Evolutionary conservation across 2,888 invertebrate species (phyloP), one percentile per base, ranked within the genome.

Genomic region (Lacanobia oleracea): DNA sequence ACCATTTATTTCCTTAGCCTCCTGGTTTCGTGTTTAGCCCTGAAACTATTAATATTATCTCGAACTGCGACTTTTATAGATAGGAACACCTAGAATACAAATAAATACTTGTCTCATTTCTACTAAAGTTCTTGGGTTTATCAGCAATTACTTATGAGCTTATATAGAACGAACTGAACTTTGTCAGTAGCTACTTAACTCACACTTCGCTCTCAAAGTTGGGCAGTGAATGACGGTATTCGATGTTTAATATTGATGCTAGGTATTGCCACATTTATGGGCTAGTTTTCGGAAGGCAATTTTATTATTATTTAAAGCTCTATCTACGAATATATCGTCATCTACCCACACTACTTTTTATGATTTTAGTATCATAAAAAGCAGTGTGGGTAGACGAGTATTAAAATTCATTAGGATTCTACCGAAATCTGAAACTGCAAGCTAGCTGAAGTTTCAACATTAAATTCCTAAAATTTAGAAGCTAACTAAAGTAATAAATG

Each of bases 401-500:
- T 37, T 43, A 54, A 51, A 53, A 70, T 59, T 43, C 4, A 70
- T 70, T 51, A 50, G 37, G 67, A 54, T 60, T 10, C 23, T 33
- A n/a, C 16, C 57, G 9, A 23, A 43, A 71, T 37, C 37, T 40
- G 21, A 60, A 60, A 70, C 37, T 63, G 23, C 18, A 63, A 12
- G n/a, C 14, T 10, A 59, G 40, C 53, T 59, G 33, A 76, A 68
- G 45, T 40, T 75, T 59, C 48, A 77, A 16, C 48, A 54, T 37
- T 33, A 60, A 51, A 77, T 37, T 50, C 9, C 61, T 61, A 33
- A 51, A 61, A 56, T 56, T 76, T 72, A 65, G 72, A 72, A 51
- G 61, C 54, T 33, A 65, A 78, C 66, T 66, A 61, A 72, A 75
- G 51, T 72, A 67, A 76, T 76, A 72, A 65, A 78, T 78, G 72